These are phyloP conservation scores for Cairina moschata DNA, from an alignment of 2,113 vertebrate species.

Conservation along the genomic window DNA sequence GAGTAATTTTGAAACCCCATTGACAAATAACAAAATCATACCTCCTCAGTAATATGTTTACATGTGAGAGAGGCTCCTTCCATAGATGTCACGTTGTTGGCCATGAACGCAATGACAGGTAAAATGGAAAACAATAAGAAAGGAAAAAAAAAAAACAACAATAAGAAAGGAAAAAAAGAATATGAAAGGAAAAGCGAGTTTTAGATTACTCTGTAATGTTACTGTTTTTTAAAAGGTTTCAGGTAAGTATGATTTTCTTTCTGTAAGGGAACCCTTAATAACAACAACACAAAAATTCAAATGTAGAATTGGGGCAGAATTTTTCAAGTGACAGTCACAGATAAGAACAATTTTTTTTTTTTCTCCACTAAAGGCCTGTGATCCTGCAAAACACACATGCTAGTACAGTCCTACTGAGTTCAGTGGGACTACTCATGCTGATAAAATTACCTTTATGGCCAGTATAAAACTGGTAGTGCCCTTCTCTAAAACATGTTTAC, in stretches of 20 bases:
- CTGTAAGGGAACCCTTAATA: neutral
- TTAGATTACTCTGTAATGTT: neutral
- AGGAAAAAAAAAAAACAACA: conserved; percentile 7
- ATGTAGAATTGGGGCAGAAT: neutral
- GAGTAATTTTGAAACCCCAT: conserved; percentile 17
- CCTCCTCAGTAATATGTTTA: conserved; percentile 5
- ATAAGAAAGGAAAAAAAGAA: neutral
- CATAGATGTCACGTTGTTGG: neutral
- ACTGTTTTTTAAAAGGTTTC: neutral
- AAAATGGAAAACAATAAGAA: conserved; percentile 22
- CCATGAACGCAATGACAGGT: neutral
- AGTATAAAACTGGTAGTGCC: neutral
- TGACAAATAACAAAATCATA: conserved; percentile 29
- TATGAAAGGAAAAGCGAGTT: neutral
- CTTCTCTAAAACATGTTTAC: neutral
- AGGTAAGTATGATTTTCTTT: conserved; percentile 8
- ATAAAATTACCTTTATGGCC: neutral
- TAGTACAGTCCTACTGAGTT: neutral
- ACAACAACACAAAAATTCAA: neutral
- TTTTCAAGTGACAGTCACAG: conserved; percentile 3
- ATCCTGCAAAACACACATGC: neutral
- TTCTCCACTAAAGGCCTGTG: neutral
- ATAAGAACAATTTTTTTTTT: neutral
- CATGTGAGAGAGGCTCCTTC: conserved; percentile 22
- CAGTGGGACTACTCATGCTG: neutral